Percentiles rank a stretch among this genome's conserved stretches.
Evolutionary conservation across 2,113 vertebrate species (phyloP).

Genomic region (Clarias macrocephalus): DNA sequence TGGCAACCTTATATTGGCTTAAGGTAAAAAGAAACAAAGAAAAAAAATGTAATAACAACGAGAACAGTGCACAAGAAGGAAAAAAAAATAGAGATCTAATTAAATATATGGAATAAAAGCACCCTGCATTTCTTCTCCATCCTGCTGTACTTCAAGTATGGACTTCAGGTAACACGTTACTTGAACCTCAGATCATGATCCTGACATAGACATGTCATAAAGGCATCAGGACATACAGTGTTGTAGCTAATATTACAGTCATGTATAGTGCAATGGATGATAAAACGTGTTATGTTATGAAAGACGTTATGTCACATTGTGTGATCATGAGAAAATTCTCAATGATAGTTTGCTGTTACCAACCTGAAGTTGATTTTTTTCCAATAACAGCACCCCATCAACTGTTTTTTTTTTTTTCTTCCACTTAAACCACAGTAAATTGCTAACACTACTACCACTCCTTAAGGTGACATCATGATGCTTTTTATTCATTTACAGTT

Average conservation of each 20-base stretch:
- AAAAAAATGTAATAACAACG: not conserved
- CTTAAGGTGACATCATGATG: not conserved
- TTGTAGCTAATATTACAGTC: not conserved
- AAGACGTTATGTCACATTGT: not conserved
- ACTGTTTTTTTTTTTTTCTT: not conserved
- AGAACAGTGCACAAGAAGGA: slow-evolving; percentile 42
- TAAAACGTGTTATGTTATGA: not conserved
- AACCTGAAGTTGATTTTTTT: not conserved
- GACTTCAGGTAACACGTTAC: slow-evolving; percentile 7
- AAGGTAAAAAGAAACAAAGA: slow-evolving; percentile 17
- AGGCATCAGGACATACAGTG: not conserved
- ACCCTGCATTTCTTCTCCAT: slow-evolving; percentile 43
- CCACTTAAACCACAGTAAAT: not conserved
- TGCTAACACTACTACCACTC: not conserved
- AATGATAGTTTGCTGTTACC: not conserved
- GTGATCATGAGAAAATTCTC: not conserved
- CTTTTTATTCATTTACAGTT: not conserved
- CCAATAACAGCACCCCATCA: not conserved
- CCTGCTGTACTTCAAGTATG: slow-evolving; percentile 39
- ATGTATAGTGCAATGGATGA: too few relatives aligned
- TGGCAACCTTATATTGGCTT: slow-evolving; percentile 35
- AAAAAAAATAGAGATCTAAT: slow-evolving; percentile 15
- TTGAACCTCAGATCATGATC: not conserved
- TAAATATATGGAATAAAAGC: slow-evolving; percentile 38
- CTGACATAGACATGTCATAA: not conserved